A percentile compares a stretch with the other conserved stretches of the same genome.
Conservation (phyloP, 37 sponge, comb jelly and placozoan species). For the Geodia barretti region DNA sequence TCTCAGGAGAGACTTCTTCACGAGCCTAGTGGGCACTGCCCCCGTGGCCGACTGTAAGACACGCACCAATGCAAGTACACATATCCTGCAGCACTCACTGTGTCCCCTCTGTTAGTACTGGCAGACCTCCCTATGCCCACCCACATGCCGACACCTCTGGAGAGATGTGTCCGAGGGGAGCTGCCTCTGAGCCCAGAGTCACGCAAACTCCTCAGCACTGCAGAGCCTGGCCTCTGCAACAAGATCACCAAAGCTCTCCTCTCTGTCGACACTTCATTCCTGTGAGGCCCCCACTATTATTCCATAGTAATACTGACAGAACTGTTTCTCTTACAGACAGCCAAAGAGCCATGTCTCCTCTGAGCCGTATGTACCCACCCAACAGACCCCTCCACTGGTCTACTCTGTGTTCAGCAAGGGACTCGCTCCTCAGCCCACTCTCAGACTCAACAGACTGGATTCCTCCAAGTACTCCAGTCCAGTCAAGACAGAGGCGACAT, state of each 20-base stretch:
- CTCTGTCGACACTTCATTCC: slow-evolving; percentile 55
- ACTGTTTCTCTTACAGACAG: slow-evolving; percentile 20
- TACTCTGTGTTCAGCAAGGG: slow-evolving; percentile 26
- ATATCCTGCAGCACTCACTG: too few relatives aligned
- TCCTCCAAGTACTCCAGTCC: slow-evolving; percentile 1
- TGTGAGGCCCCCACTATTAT: slow-evolving; percentile 50
- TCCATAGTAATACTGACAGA: background rate
- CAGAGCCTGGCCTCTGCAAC: slow-evolving; percentile 16
- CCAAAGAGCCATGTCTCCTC: slow-evolving; percentile 27
- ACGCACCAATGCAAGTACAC: too few relatives aligned
- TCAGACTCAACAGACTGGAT: slow-evolving; percentile 45
- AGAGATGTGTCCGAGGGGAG: slow-evolving; percentile 37
- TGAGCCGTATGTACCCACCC: slow-evolving; percentile 24
- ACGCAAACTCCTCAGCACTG: slow-evolving; percentile 29
- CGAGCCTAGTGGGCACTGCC: slow-evolving; percentile 53
- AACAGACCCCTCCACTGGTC: slow-evolving; percentile 45
- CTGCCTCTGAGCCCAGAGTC: slow-evolving; percentile 30
- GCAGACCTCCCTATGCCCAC: slow-evolving; percentile 71
- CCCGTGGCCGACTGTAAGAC: slow-evolving; percentile 60
- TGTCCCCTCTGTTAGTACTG: too few relatives aligned
- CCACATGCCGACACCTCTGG: slow-evolving; percentile 46
- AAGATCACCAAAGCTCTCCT: slow-evolving; percentile 45
- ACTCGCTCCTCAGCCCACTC: slow-evolving; percentile 21
- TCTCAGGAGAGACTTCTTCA: slow-evolving; percentile 20
- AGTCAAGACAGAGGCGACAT: background rate